Base-by-base conservation (phyloP, 2,797 vertebrate genomes). In the Kryptopterus vitreolus region DNA sequence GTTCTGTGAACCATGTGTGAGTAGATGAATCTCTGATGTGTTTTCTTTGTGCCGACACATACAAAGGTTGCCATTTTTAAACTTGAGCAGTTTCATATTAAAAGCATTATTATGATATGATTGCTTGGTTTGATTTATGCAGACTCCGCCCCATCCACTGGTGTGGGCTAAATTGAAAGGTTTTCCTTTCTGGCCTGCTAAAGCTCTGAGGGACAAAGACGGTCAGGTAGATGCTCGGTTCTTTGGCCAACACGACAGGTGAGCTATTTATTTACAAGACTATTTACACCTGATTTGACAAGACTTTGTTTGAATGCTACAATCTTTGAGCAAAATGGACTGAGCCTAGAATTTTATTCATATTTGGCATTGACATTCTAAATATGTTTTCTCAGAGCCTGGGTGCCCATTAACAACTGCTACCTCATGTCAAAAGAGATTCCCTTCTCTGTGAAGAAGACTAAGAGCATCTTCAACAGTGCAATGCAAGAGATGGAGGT, bases 371-470 rank as follows among this genome's bases (percentile, higher is more conserved):
- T 35, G 31, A 20, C 16, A 12, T 16, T 46, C n/a, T 10, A 29
- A 22, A 59, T 61, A 71, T 66, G 15, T 11, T 88, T 78, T 82
- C 81, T 5, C 87, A 99, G 97, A 92, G 97, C 97, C 84, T 99
- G 97, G 97, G 97, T 99, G 91, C 97, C 98, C 86, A 95, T 98
- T 91, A 99, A 98, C 94, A 99, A 99, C 90, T 99, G 98, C 95
- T 99, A 99, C 96, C 98, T 99, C 95, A 99, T 99, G 98, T 99
- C 98, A 87, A 99, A 98, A 95, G 98, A 99, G 94, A 99, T 99
- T 84, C 97, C 98, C 80, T 99, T 99, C 93, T 98, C 98, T 89
- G 98, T 99, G 88, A 99, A 99, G 94, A 99, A 99, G 94, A 99
- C 98, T 70, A 99, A 99, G 93, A 98, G 98, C 93, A 99, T 99